Conservation (phyloP, 2,113 vertebrate genomes). For the Myotis yumanensis region DNA sequence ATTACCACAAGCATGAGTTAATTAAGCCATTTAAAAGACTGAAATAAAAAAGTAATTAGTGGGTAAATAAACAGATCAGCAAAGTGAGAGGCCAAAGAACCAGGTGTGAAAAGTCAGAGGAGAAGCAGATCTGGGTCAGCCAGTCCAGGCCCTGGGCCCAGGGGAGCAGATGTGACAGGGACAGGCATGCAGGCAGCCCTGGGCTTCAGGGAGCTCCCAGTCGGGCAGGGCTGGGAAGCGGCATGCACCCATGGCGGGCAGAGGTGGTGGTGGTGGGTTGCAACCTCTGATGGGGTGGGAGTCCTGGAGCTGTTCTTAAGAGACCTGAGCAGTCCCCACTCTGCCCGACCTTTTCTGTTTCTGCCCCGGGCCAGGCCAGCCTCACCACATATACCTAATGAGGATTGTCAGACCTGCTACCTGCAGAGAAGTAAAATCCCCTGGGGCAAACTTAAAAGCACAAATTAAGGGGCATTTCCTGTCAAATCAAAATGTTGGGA, state of each 20-base stretch:
- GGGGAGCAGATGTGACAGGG: not conserved
- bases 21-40: not conserved
- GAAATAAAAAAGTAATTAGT: not conserved
- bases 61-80: not conserved
- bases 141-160: rapidly evolving
- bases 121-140: not conserved
- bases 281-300: not conserved
- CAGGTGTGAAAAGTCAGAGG: not conserved
- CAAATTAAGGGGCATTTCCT: not conserved
- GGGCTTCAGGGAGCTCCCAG: not conserved
- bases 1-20: not conserved
- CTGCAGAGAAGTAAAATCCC: not conserved
- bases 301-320: not conserved
- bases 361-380: not conserved
- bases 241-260: rapidly evolving
- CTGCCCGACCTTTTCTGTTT: not conserved
- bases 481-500: not conserved
- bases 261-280: not conserved
- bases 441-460: not conserved
- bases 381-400: rapidly evolving
- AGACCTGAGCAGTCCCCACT: not conserved
- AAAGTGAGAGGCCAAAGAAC: not conserved
- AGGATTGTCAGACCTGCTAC: not conserved
- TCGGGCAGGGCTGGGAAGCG: not conserved
- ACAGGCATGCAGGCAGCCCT: not conserved